Conservation (phyloP, 1,140 invertebrate species). For the Drosophila bipectinata region DNA sequence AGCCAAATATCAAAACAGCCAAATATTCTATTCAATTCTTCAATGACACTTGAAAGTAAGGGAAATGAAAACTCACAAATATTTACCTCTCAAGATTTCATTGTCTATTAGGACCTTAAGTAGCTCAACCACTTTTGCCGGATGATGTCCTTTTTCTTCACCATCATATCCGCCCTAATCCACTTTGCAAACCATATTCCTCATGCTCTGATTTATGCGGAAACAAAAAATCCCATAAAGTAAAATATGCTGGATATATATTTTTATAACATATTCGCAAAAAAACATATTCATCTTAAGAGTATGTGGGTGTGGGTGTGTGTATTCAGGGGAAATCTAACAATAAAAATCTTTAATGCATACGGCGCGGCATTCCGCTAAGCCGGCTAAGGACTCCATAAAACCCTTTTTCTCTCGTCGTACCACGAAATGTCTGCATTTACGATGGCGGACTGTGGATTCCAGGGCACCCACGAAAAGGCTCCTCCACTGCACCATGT, state of each 20-base stretch:
- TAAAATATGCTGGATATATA: conserved; percentile 45
- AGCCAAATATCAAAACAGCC: conserved; percentile 11
- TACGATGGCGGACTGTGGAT: conserved; percentile 25
- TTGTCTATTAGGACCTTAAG: conserved; percentile 39
- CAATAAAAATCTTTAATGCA: conserved; percentile 81
- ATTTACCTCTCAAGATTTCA: conserved; percentile 26
- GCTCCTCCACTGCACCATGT: conserved; percentile 19
- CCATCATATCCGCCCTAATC: conserved; percentile 3
- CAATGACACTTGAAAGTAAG: neutral
- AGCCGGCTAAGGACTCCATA: conserved; percentile 51
- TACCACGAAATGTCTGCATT: conserved; percentile 44
- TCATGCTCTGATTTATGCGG: conserved; percentile 56
- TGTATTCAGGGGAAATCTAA: conserved; percentile 49
- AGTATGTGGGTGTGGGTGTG: neutral
- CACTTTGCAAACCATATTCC: conserved; percentile 19
- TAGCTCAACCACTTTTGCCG: conserved; percentile 18
- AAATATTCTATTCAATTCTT: conserved; percentile 23
- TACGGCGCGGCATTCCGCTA: conserved; percentile 43
- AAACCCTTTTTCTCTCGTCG: conserved; percentile 44
- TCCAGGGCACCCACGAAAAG: neutral
- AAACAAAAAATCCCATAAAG: conserved; percentile 60
- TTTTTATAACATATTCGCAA: conserved; percentile 4
- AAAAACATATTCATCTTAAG: too few species aligned
- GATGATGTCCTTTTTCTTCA: neutral
- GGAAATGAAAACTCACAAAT: neutral